Base-by-base conservation (phyloP, 2,797 vertebrate species). In the Cynodonichthys magdalenae region DNA sequence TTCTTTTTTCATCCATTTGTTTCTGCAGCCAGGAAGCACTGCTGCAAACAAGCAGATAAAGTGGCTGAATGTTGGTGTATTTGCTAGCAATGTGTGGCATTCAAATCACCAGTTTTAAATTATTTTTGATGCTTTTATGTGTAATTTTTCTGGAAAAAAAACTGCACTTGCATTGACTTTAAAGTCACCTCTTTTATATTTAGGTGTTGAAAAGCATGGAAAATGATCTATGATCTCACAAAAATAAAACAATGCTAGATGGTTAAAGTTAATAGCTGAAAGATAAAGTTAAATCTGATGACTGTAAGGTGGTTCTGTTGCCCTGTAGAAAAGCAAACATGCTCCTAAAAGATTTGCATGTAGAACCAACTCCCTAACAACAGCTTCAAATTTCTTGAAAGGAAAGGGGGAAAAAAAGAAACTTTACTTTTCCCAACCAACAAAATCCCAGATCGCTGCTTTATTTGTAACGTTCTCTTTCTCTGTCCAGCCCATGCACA, bases 401-500 rank as follows among this genome's bases (percentile, higher is more conserved):
- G 8, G 0, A 18, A 20, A 39, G 5, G 5, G 27, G 29, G n/a
- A n/a, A n/a, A n/a, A n/a, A n/a, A n/a, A n/a, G n/a, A n/a, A n/a
- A n/a, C n/a, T n/a, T n/a, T n/a, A n/a, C n/a, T n/a, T n/a, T n/a
- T n/a, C n/a, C n/a, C 24, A 29, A 18, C 8, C 9, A 14, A 10
- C 6, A 29, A 42, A 24, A 14, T 53, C n/a, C 11, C 51, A 54
- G 39, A 27, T n/a, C 20, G 0, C 39, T 7, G 19, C 29, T 12
- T 39, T 12, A 45, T 0, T 34, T n/a, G 15, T 49, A 15, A 65
- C 9, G 1, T 29, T 48, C 31, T 12, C 52, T 66, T 84, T 89
- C 53, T 47, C 49, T 61, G 82, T n/a, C 65, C 87, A 98, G 93
- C 94, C 96, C 0, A 94, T 97, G 89, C 97, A 99, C 92, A 98